A percentile compares a stretch with the other conserved stretches of the same genome.
Evolutionary conservation across 2,113 vertebrate species (phyloP).

Genomic region (Hippocampus guttulatus): DNA sequence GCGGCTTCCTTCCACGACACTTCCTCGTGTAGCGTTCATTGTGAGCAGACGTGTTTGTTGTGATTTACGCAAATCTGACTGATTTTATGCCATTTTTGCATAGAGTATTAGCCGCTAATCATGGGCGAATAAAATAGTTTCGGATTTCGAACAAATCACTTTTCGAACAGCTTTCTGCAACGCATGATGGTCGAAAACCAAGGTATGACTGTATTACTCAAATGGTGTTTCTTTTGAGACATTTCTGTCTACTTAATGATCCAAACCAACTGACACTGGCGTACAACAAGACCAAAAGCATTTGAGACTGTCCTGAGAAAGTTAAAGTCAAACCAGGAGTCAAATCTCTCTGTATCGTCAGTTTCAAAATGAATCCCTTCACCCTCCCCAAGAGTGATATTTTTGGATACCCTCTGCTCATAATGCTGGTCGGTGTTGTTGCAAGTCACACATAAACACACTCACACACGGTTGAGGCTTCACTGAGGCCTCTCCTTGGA

Average conservation of each 20-base stretch:
- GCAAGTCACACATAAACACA: conserved; percentile 19
- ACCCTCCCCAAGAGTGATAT: background rate
- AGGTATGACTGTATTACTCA: no score
- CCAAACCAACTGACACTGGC: background rate
- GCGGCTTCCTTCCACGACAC: no score
- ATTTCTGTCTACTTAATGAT: conserved; percentile 2
- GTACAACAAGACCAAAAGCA: conserved; percentile 22
- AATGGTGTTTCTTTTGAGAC: background rate
- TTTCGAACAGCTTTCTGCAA: no score
- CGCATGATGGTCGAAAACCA: no score
- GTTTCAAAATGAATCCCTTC: background rate
- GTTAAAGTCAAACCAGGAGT: conserved; percentile 52
- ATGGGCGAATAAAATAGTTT: no score
- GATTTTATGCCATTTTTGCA: no score
- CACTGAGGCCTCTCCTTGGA: conserved; percentile 36
- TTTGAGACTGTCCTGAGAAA: conserved; percentile 69
- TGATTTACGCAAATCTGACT: no score
- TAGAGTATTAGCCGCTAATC: no score
- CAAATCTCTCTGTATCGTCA: conserved; percentile 33
- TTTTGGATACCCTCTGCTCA: conserved; percentile 37
- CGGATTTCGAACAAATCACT: no score
- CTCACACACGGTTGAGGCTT: conserved; percentile 25
- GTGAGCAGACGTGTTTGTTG: background rate
- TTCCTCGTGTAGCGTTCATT: no score
- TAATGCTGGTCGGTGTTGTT: conserved; percentile 17